A percentile compares a stretch with the other conserved stretches of the same genome.
Conservation (phyloP, 2,113 vertebrate genomes). For the Climacteris rufus region DNA sequence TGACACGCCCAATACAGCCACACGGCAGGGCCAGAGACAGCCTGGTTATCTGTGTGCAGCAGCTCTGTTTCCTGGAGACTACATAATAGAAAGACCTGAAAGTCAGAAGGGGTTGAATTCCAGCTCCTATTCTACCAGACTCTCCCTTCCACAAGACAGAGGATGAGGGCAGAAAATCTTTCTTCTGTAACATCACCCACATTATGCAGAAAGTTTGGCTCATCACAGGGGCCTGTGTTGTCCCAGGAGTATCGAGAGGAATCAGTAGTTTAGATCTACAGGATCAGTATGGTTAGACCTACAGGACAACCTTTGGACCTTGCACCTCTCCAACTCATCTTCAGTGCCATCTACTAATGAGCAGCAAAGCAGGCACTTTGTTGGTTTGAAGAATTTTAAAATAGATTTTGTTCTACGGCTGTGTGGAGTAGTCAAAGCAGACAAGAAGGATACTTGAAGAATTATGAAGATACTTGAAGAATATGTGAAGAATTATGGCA, state of each 20-base stretch:
- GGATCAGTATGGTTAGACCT: not conserved
- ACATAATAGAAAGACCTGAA: not conserved
- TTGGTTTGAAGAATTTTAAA: not conserved
- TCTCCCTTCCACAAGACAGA: not conserved
- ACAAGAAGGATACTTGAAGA: not conserved
- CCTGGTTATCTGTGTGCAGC: not conserved
- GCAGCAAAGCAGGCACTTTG: not conserved
- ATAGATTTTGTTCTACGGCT: not conserved
- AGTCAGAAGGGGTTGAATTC: not conserved
- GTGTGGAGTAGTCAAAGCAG: not conserved
- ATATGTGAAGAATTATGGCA: not conserved
- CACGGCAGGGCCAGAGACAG: not conserved
- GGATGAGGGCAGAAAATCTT: not conserved
- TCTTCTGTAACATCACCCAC: not conserved
- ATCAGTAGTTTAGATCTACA: not conserved
- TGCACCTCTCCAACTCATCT: not conserved
- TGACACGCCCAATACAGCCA: not conserved
- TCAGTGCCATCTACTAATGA: not conserved
- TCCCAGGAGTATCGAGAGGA: fast-evolving
- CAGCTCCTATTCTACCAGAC: not conserved
- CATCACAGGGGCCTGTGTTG: not conserved
- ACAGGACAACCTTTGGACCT: not conserved
- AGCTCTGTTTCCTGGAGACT: not conserved
- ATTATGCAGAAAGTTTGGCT: not conserved
- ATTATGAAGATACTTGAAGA: no score